phyloP scores from a whole-genome alignment of 2,797 vertebrate genomes.

The Okamejei kenojei region DNA sequence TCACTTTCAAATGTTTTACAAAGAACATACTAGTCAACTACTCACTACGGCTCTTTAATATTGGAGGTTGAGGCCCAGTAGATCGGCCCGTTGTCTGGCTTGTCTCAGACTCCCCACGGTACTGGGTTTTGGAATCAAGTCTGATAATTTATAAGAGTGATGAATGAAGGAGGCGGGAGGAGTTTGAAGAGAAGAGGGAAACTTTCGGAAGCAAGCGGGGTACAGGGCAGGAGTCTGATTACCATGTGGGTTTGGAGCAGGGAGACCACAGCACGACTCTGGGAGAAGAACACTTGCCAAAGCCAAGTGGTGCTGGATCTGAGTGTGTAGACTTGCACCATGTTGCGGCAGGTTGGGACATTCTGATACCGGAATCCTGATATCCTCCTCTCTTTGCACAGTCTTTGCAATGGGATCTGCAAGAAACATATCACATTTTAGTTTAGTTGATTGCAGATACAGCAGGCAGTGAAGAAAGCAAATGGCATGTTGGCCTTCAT shows the following conservation, averaged over 20 bases:
- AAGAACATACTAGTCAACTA: not conserved
- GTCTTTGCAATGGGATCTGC: not conserved
- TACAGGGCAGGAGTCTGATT: not conserved
- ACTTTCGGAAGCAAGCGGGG: not conserved
- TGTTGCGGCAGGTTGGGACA: not conserved
- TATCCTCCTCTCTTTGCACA: not conserved
- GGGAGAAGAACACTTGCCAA: not conserved
- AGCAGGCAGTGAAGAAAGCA: no score
- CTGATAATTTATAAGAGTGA: not conserved
- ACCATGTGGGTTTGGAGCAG: not conserved
- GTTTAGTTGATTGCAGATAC: not conserved
- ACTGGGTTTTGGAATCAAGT: not conserved
- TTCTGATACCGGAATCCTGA: not conserved
- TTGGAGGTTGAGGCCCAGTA: not conserved
- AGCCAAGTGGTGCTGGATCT: not conserved
- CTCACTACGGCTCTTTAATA: not conserved
- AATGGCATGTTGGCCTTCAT: no score
- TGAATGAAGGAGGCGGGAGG: not conserved
- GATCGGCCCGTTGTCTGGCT: not conserved
- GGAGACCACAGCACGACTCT: not conserved
- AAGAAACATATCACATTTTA: not conserved
- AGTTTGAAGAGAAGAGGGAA: not conserved
- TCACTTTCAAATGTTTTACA: not conserved
- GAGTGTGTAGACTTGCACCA: not conserved
- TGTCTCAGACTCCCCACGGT: not conserved